Base-by-base conservation (phyloP, 2,797 vertebrate genomes). In the Lutjanus campechanus region DNA sequence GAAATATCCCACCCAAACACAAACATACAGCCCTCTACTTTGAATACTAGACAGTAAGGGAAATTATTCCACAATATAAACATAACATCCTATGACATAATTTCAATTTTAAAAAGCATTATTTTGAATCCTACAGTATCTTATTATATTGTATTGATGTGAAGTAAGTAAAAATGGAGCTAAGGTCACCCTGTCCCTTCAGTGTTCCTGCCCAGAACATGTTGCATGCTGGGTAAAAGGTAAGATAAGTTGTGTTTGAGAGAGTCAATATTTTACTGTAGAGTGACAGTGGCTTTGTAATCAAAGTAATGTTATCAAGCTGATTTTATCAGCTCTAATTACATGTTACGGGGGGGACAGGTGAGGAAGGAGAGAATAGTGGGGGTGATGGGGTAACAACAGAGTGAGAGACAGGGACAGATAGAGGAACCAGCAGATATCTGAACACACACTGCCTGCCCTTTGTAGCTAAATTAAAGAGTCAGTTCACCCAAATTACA, bases 121-220 rank as follows among this genome's bases (percentile, higher is more conserved):
- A 29, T 50, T 68, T 46, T 69, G 7, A 56, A 51, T 58, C 2
- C 5, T 69, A n/a, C 25, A 40, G 67, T 20, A 46, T 51, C 0
- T 0, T 41, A 29, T 11, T 54, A 40, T 64, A 1, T 44, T 56
- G 22, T 25, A 53, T 19, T 20, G 0, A 40, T 15, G 8, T n/a
- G 6, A 54, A 51, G 9, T 36, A 12, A 64, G 41, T 59, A 40
- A 55, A 74, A 80, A 63, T 70, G 16, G 40, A 79, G 36, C 56
- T 77, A 85, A 88, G 91, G 89, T 90, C 83, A 90, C 66, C 3
- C 49, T 88, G 76, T 72, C 55, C 79, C 66, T 80, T 44, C 70
- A 67, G 68, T 69, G 63, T 73, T 77, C 56, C 25, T 76, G 49
- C 9, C 10, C 46, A 81, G 74, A 81, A 73, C 77, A 59, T 69